Conservation (phyloP, 2,113 vertebrate genomes). For the Prunella himalayana region DNA sequence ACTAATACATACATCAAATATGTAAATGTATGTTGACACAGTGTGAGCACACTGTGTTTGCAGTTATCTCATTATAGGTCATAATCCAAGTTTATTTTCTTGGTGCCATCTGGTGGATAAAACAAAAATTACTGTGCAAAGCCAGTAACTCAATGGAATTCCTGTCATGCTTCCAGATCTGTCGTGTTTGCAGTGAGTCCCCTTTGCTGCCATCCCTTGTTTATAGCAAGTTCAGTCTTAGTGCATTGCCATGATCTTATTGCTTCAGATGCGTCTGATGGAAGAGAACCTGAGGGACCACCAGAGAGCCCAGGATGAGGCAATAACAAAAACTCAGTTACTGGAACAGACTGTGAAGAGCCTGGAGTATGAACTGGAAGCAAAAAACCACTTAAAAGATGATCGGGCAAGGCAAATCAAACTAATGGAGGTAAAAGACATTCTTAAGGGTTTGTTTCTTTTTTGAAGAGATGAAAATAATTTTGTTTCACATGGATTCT, state of each 20-base stretch:
- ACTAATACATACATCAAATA: background rate
- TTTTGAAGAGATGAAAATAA: background rate
- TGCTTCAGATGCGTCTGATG: slow-evolving; percentile 76
- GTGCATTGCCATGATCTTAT: background rate
- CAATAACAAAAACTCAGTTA: slow-evolving; percentile 73
- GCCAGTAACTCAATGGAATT: background rate
- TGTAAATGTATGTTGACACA: background rate
- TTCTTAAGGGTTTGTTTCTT: background rate
- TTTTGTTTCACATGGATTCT: background rate
- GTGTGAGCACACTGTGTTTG: background rate
- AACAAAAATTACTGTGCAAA: background rate
- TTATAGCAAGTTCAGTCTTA: background rate
- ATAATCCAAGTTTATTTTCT: slow-evolving; percentile 18
- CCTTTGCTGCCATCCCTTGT: background rate
- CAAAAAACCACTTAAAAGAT: slow-evolving; percentile 77
- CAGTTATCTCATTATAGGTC: background rate
- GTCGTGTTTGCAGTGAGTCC: background rate
- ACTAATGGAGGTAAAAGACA: slow-evolving; percentile 83
- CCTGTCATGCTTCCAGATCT: background rate
- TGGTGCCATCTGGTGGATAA: slow-evolving; percentile 69
- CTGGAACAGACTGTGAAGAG: slow-evolving; percentile 83
- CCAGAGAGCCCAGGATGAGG: slow-evolving; percentile 83
- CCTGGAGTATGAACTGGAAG: slow-evolving; percentile 83
- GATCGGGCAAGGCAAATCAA: slow-evolving; percentile 85
- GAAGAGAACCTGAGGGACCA: slow-evolving; percentile 82